Conservation (phyloP, 2,113 vertebrate species). For the Centropus bengalensis region DNA sequence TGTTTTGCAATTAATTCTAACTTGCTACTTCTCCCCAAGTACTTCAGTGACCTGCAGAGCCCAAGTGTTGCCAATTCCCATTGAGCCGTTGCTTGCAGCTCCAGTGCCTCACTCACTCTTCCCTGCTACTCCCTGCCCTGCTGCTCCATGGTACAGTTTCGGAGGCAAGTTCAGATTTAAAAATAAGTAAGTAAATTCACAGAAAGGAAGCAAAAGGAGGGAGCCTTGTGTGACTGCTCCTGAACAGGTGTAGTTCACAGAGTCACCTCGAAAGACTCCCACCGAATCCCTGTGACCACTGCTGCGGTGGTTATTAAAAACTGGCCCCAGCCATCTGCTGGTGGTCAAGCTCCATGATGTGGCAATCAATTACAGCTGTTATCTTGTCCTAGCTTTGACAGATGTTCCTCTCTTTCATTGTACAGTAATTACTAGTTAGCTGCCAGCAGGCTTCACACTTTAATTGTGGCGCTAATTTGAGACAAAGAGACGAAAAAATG, state of each 20-base stretch:
- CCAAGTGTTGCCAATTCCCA: neutral
- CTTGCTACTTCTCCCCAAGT: neutral
- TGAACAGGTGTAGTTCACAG: neutral
- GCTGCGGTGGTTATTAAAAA: slow-evolving; percentile 1
- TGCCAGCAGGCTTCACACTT: slow-evolving; percentile 76
- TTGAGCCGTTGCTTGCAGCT: neutral
- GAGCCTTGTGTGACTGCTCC: neutral
- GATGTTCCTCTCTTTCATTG: slow-evolving; percentile 72
- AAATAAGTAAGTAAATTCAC: neutral
- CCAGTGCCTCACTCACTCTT: neutral
- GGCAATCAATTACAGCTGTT: slow-evolving; percentile 78
- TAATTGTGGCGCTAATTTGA: slow-evolving; percentile 74
- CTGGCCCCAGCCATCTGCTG: slow-evolving; percentile 69
- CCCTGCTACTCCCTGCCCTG: neutral
- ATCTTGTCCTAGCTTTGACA: slow-evolving; percentile 73
- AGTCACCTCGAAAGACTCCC: neutral
- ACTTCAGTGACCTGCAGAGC: neutral
- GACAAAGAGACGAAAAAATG: slow-evolving; percentile 66
- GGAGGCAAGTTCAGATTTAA: neutral
- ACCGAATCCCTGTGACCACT: neutral
- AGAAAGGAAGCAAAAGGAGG: neutral
- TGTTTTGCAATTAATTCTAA: neutral
- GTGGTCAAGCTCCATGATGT: slow-evolving; percentile 68
- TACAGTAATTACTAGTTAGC: slow-evolving; percentile 75
- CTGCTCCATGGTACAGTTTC: neutral